A percentile compares a stretch with the other conserved stretches of the same genome.
Evolutionary conservation across 2,113 vertebrate species (phyloP).

Genomic region (Scartelaos histophorus): DNA sequence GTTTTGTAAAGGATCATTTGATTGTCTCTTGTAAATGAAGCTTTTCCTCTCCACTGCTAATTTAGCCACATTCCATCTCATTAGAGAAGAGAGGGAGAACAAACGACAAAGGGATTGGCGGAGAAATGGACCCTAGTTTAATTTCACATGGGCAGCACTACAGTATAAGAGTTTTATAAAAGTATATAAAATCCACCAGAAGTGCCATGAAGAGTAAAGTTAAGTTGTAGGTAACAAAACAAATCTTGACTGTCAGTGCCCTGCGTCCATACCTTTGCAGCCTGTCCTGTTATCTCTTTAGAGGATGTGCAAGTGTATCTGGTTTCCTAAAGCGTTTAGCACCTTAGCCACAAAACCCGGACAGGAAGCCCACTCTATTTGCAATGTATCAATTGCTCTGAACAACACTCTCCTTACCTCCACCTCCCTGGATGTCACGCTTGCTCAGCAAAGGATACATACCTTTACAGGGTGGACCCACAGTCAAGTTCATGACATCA

Average conservation of each 20-base stretch:
- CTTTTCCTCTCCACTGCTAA: conserved; percentile 72
- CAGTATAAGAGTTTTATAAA: conserved; percentile 7
- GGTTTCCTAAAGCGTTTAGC: conserved; percentile 83
- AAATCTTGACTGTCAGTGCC: conserved; percentile 2
- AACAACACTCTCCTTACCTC: conserved; percentile 75
- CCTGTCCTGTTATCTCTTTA: conserved; percentile 56
- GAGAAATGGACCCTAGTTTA: conserved; percentile 55
- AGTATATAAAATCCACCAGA: conserved; percentile 16
- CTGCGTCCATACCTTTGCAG: conserved; percentile 19
- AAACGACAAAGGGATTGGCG: conserved; percentile 45
- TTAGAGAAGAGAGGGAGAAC: conserved; percentile 58
- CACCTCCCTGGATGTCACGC: conserved; percentile 68
- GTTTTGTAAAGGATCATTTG: conserved; percentile 77
- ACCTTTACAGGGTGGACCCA: conserved; percentile 39
- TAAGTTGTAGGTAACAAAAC: conserved; percentile 3
- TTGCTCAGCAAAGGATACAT: conserved; percentile 66
- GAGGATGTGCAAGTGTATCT: conserved; percentile 76
- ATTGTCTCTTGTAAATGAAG: conserved; percentile 71
- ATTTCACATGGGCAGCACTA: conserved; percentile 22
- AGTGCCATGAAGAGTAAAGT: not conserved
- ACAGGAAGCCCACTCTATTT: conserved; percentile 85
- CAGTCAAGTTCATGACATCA: conserved; percentile 35
- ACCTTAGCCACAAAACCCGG: conserved; percentile 77
- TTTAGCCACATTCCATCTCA: conserved; percentile 70
- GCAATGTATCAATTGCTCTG: conserved; percentile 79